Evolutionary conservation across 2,113 vertebrate genomes (phyloP), one percentile per base, ranked within the genome.

Genomic region (Charadrius vociferus): DNA sequence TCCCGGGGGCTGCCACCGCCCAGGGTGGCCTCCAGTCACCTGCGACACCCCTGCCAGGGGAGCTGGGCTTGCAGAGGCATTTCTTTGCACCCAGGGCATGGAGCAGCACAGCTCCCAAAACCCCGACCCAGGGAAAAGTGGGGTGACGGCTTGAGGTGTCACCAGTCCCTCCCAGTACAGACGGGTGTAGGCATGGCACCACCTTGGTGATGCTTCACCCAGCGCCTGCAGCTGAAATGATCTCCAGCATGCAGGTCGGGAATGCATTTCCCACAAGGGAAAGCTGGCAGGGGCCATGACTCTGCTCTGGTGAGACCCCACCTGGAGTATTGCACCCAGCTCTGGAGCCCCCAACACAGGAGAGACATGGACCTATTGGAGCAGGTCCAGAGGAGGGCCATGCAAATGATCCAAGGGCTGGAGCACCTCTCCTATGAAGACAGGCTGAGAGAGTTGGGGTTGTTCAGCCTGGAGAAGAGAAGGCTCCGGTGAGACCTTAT

Each of bases 101-200:
- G 62, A 45, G 74, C 1, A 1, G 58, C 30, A 4, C 61, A 39
- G 49, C 12, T 80, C 34, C 55, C 53, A 63, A 36, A 71, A 49
- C 5, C 27, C 56, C 9, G 2, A 1, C 1, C 6, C 18, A 24
- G 36, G 70, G 21, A 79, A 32, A 84, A 65, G 43, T 4, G 22
- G 52, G 34, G 27, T 3, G 5, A 37, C 30, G 62, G 18, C 37
- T 43, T 43, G 70, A 68, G 61, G 43, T 13, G 52, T 43, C 55
- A 52, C 62, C 61, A 39, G 34, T 39, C 34, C 24, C 47, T 47
- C 79, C 49, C 65, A 14, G 29, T 37, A 29, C 55, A 53, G 39
- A 27, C 1, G 1, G 63, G 36, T 1, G 12, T n/a, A n/a, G 75
- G 81, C 58, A 83, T 0, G 0, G 26, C 41, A 68, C 26, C 14